phyloP scores from a whole-genome alignment of 2,113 vertebrate genomes.

The Vulpes lagopus region DNA sequence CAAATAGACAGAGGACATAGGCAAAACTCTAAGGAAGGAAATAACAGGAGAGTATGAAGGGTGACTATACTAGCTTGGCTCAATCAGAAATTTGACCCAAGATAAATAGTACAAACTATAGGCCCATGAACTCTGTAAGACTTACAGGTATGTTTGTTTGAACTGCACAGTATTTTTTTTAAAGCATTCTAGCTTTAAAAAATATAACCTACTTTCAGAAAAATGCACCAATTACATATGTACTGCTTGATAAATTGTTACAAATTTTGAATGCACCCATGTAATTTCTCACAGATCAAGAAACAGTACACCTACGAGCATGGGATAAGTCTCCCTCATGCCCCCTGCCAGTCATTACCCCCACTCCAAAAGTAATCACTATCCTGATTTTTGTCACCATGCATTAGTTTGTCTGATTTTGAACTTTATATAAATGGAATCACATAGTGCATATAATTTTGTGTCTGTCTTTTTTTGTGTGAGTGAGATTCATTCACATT shows the following conservation, averaged over 20 bases:
- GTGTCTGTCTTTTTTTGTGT: neutral
- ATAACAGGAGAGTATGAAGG: neutral
- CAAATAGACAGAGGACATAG: neutral
- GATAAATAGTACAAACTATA: neutral
- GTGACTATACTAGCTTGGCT: neutral
- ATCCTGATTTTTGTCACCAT: neutral
- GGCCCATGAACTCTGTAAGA: neutral
- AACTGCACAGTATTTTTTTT: neutral
- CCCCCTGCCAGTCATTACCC: neutral
- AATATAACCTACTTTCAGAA: neutral
- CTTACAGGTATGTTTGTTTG: neutral
- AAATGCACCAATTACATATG: neutral
- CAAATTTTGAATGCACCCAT: neutral
- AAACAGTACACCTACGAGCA: neutral
- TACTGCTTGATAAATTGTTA: neutral
- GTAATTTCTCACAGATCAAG: neutral
- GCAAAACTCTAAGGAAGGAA: neutral
- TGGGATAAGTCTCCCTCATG: neutral
- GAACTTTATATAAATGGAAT: neutral
- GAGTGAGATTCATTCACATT: neutral
- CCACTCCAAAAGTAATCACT: neutral
- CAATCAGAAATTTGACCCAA: constrained; percentile 2
- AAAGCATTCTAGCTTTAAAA: neutral
- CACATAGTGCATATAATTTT: neutral
- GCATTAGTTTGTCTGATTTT: neutral